These are phyloP conservation scores for Grus americana DNA, from an alignment of 2,113 vertebrate genomes.

Conservation along the genomic window DNA sequence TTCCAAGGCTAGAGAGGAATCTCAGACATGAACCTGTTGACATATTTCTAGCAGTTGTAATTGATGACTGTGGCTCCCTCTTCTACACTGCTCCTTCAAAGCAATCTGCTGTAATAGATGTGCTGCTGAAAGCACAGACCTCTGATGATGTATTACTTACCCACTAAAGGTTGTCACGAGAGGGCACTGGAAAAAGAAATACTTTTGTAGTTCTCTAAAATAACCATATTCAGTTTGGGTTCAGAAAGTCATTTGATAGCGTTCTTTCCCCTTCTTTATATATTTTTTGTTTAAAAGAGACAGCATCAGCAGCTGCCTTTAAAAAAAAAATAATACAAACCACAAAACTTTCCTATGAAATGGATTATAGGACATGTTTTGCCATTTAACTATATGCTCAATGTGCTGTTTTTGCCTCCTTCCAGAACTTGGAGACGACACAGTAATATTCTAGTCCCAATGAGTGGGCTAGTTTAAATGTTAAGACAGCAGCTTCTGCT, in stretches of 20 bases:
- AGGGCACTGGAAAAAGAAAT: conserved; percentile 26
- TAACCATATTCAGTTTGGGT: not conserved
- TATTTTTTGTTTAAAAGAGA: not conserved
- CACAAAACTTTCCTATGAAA: not conserved
- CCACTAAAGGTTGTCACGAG: not conserved
- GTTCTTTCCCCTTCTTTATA: not conserved
- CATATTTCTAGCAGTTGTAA: conserved; percentile 2
- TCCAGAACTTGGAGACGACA: not conserved
- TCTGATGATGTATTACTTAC: conserved; percentile 39
- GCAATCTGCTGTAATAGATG: conserved; percentile 4
- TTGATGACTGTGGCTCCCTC: not conserved
- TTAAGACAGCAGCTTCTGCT: not conserved
- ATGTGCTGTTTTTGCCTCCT: not conserved
- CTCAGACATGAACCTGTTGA: not conserved
- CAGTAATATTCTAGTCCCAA: not conserved
- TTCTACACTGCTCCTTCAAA: not conserved
- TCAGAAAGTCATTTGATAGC: not conserved
- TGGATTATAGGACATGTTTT: not conserved
- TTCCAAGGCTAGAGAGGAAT: not conserved
- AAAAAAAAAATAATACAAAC: fast-evolving
- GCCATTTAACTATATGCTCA: not conserved
- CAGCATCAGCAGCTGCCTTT: not conserved
- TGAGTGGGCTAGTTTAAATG: conserved; percentile 33
- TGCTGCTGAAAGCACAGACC: conserved; percentile 13
- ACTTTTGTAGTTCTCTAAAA: not conserved